Conservation (phyloP, 2,888 invertebrate species). For the Drosophila basisetae region DNA sequence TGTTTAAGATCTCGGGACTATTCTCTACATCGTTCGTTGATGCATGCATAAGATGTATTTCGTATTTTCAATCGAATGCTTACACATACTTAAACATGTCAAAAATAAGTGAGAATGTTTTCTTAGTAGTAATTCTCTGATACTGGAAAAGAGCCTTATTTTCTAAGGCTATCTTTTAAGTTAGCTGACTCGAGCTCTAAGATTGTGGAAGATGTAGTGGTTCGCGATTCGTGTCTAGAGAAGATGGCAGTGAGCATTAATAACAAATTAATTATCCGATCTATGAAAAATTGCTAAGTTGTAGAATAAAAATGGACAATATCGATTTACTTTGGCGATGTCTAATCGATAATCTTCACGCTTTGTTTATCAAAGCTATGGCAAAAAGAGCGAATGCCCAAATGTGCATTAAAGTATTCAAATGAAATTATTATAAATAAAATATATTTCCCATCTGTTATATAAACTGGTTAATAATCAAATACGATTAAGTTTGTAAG, state of each 20-base stretch:
- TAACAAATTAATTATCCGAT: neutral
- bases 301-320: no score
- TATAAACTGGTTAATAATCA: neutral
- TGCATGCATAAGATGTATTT: constrained; percentile 24
- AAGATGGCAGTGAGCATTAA: neutral
- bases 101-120: neutral
- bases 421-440: neutral
- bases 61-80: constrained; percentile 60
- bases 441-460: neutral
- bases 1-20: neutral
- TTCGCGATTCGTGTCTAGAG: neutral
- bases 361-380: neutral
- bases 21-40: constrained; percentile 11
- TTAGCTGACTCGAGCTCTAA: neutral
- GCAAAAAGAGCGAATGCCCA: neutral
- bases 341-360: neutral
- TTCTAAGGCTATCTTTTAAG: neutral
- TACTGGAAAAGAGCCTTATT: neutral
- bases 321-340: neutral
- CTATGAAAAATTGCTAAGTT: neutral
- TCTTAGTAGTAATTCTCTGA: neutral
- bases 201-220: neutral
- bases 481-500: neutral
- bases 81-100: constrained; percentile 32
- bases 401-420: neutral